Conservation (phyloP, 2,113 vertebrate genomes). For the Gobiocypris rarus region DNA sequence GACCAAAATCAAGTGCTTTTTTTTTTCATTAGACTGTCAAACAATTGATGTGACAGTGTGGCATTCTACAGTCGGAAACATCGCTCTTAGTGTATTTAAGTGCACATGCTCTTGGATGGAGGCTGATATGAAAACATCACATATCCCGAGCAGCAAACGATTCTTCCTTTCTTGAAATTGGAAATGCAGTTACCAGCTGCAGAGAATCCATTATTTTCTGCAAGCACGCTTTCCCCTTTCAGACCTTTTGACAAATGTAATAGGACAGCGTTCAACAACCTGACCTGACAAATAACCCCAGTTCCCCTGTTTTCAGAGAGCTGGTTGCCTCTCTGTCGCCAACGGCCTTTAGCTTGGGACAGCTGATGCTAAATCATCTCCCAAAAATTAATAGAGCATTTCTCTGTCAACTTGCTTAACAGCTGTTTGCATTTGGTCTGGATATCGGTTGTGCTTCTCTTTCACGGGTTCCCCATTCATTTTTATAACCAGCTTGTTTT, state of each 20-base stretch:
- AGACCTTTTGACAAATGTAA: conserved; percentile 31
- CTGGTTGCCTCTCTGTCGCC: conserved; percentile 28
- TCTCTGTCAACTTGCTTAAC: conserved; percentile 44
- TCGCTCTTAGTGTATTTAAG: background rate
- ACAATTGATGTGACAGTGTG: background rate
- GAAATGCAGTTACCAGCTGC: conserved; percentile 15
- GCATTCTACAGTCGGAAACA: background rate
- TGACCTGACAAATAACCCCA: conserved; percentile 44
- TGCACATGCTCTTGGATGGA: background rate
- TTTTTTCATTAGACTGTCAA: background rate
- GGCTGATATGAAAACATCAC: background rate
- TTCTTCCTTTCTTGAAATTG: conserved; percentile 16
- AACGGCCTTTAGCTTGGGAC: conserved; percentile 28
- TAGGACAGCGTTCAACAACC: conserved; percentile 19
- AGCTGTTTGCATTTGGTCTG: conserved; percentile 52
- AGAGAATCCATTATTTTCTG: conserved; percentile 10
- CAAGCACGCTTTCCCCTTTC: conserved; percentile 6
- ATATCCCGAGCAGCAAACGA: background rate
- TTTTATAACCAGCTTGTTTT: conserved; percentile 54
- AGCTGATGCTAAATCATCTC: conserved; percentile 40
- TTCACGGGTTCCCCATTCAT: conserved; percentile 48
- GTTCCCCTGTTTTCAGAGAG: conserved; percentile 23
- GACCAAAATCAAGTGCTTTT: background rate
- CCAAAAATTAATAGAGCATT: conserved; percentile 53
- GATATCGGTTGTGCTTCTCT: conserved; percentile 11